Base-by-base conservation (phyloP, 2,113 vertebrate genomes). In the Sylvia atricapilla region DNA sequence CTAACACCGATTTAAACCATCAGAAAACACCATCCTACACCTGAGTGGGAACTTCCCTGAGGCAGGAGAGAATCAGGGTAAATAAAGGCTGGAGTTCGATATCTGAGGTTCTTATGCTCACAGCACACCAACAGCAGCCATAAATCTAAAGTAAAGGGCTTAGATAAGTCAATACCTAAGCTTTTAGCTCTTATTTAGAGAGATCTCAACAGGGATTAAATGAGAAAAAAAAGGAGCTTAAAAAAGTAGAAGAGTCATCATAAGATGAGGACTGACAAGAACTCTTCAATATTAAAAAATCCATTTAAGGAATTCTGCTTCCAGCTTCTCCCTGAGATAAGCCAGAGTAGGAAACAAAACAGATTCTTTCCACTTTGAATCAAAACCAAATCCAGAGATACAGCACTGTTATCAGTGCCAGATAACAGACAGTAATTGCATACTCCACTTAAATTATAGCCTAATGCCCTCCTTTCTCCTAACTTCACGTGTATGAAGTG, bases 161-260 rank as follows among this genome's bases (percentile, higher is more conserved):
- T 93, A 84, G 73, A 33, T 79, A 97, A 95, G 88, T 95, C 96
- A 96, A 84, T 92, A 95, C 49, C 75, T 60, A 92, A 84, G 67
- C 91, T 97, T 82, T 95, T 92, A 87, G 72, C 62, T 97, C 93
- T 95, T 96, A 88, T 94, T 97, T 96, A 93, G 94, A 90, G 78
- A 95, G 92, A 82, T 92, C 83, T 72, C 81, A 87, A 66, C 64
- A 67, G 84, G 89, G 92, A 97, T 96, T 97, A 97, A 94, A 86
- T 0, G 41, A 89, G 92, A 78, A 94, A 96, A 55, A 94, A 85
- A 93, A 64, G 85, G 49, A 90, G 91, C 92, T 97, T 96, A 73
- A 93, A 89, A 94, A 95, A 89, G 78, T 47, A 88, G 89, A 89
- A 89, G 92, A 95, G 88, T 56, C 69, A 92, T 95, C 78, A 96